phyloP scores from a whole-genome alignment of 2,888 invertebrate species.

The Stramonita haemastoma region DNA sequence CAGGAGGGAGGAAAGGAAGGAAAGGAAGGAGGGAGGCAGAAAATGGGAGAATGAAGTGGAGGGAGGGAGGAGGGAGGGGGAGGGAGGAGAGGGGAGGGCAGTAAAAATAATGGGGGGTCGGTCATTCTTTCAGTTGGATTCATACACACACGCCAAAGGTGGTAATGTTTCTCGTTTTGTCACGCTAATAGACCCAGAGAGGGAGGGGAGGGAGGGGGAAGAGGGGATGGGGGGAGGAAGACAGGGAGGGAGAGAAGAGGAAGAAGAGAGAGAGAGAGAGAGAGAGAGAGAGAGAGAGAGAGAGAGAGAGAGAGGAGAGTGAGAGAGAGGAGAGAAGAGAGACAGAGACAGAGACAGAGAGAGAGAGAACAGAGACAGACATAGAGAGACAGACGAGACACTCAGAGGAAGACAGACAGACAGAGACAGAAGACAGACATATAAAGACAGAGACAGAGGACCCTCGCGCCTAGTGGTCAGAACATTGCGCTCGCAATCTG shows the following conservation, averaged over 20 bases:
- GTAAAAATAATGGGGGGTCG: neutral
- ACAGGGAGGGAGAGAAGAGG: neutral
- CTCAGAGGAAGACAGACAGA: no score
- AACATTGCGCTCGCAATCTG: no score
- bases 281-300: neutral
- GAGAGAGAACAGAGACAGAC: no score
- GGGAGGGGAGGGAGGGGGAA: neutral
- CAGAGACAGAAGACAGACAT: no score
- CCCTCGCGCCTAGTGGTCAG: no score
- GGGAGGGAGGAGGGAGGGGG: neutral
- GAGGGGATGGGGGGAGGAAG: neutral
- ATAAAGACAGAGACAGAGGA: no score
- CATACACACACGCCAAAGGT: neutral
- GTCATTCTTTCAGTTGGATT: neutral
- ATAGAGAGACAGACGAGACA: no score
- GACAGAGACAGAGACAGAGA: no score
- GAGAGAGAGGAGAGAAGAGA: no score
- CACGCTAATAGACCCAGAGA: neutral
- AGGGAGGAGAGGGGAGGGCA: neutral
- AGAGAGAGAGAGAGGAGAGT: neutral
- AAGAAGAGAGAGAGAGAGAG: neutral
- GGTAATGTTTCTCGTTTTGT: conserved; percentile 14
- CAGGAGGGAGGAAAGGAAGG: neutral
- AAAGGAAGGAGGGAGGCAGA: neutral
- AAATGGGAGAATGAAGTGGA: neutral